phyloP scores from a whole-genome alignment of 2,888 invertebrate genomes.

The Thalpophila matura region DNA sequence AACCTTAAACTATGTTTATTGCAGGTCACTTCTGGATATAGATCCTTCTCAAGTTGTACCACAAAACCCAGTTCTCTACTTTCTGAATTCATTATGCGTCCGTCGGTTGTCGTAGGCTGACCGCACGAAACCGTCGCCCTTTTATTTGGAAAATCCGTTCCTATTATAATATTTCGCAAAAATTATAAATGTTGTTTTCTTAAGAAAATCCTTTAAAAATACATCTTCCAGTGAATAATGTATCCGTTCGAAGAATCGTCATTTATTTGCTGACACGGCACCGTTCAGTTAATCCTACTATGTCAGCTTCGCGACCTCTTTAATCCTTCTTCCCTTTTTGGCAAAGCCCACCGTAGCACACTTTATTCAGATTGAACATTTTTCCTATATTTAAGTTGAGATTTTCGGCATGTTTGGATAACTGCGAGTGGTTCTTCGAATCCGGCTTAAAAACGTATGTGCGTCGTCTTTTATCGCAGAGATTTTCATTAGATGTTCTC shows the following conservation, averaged over 20 bases:
- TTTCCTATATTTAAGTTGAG: constrained; percentile 68
- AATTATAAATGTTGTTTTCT: background rate
- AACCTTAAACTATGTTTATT: too few species aligned
- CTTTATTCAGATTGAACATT: constrained; percentile 79
- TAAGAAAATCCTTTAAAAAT: constrained; percentile 10
- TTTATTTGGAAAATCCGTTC: constrained; percentile 7
- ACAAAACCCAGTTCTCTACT: too few species aligned
- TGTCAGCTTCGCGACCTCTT: constrained; percentile 86
- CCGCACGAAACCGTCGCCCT: too few species aligned
- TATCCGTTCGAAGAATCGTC: constrained; percentile 73
- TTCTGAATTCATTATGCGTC: too few species aligned
- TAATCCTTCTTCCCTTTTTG: constrained; percentile 85
- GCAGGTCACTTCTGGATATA: too few species aligned
- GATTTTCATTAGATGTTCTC: constrained; percentile 8
- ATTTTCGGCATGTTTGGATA: constrained; percentile 60
- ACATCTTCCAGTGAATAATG: constrained; percentile 67
- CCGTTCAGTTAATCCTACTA: constrained; percentile 83
- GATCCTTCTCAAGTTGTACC: too few species aligned
- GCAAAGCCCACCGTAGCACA: constrained; percentile 74
- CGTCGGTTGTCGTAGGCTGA: too few species aligned
- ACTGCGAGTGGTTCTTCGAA: constrained; percentile 53
- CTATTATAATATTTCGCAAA: background rate
- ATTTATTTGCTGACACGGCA: constrained; percentile 84
- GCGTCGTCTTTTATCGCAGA: constrained; percentile 23
- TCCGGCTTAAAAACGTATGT: constrained; percentile 51